A percentile compares a stretch with the other conserved stretches of the same genome.
Conservation (phyloP, 2,113 vertebrate genomes). For the Lycocorax pyrrhopterus region DNA sequence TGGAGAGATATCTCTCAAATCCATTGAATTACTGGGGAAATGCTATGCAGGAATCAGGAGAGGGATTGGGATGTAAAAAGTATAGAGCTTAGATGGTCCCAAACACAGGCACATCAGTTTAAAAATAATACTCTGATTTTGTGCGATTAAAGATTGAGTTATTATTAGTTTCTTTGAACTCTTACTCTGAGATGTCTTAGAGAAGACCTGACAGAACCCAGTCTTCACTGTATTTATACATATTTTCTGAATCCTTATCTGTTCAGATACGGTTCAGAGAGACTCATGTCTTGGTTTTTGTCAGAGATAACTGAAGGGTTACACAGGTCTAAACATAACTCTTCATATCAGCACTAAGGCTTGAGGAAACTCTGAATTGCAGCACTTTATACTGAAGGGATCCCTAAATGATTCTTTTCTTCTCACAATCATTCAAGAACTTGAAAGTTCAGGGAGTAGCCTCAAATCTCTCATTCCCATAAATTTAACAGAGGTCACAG, state of each 20-base stretch:
- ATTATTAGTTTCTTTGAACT: not conserved
- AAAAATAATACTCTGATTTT: not conserved
- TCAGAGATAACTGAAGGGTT: conserved; percentile 43
- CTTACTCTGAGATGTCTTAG: not conserved
- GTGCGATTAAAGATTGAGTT: not conserved
- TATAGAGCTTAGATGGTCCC: not conserved
- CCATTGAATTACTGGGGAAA: not conserved
- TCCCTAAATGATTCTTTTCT: conserved; percentile 63
- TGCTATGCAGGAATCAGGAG: not conserved
- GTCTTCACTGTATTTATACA: not conserved
- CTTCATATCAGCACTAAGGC: not conserved
- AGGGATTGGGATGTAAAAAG: not conserved
- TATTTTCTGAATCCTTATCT: conserved; percentile 8
- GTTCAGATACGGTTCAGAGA: not conserved
- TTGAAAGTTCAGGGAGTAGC: conserved; percentile 56
- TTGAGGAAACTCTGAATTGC: conserved; percentile 4
- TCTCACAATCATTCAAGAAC: conserved; percentile 65
- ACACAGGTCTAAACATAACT: conserved; percentile 4
- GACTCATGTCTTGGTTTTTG: conserved; percentile 5
- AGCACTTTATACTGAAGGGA: conserved; percentile 56
- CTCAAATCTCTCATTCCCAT: conserved; percentile 62
- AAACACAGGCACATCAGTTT: not conserved
- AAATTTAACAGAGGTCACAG: conserved; percentile 73
- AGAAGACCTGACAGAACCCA: not conserved
- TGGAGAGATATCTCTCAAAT: not conserved